Conservation (phyloP, 2,113 vertebrate species). For the Coracopsis vasa region DNA sequence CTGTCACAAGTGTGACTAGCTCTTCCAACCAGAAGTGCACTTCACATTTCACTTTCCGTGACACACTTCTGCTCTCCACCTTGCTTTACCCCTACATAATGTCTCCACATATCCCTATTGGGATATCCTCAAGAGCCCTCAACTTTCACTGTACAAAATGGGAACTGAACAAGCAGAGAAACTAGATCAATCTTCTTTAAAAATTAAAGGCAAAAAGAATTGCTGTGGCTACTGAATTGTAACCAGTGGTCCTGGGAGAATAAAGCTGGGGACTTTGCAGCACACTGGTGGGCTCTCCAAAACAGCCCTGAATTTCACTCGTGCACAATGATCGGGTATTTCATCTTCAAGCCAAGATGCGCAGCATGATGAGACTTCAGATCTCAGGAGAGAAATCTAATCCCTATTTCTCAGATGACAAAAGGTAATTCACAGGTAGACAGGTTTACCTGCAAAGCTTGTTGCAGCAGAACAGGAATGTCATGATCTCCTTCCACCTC, state of each 20-base stretch:
- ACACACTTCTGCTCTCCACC: not conserved
- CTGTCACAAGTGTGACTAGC: not conserved
- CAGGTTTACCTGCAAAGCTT: not conserved
- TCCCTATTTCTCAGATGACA: not conserved
- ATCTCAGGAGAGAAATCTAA: not conserved
- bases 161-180: not conserved
- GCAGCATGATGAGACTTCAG: not conserved
- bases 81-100: not conserved
- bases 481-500: not conserved
- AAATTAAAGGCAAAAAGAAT: not conserved
- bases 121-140: not conserved
- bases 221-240: not conserved
- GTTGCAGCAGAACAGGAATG: not conserved
- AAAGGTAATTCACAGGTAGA: not conserved
- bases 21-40: not conserved
- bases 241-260: not conserved
- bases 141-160: not conserved
- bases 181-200: not conserved
- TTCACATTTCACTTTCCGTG: not conserved
- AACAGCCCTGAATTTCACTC: not conserved
- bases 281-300: not conserved
- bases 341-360: not conserved
- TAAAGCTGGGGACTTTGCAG: not conserved
- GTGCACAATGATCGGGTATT: not conserved
- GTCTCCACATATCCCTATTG: not conserved